Conservation (phyloP, 2,797 vertebrate genomes). For the Crenichthys baileyi region DNA sequence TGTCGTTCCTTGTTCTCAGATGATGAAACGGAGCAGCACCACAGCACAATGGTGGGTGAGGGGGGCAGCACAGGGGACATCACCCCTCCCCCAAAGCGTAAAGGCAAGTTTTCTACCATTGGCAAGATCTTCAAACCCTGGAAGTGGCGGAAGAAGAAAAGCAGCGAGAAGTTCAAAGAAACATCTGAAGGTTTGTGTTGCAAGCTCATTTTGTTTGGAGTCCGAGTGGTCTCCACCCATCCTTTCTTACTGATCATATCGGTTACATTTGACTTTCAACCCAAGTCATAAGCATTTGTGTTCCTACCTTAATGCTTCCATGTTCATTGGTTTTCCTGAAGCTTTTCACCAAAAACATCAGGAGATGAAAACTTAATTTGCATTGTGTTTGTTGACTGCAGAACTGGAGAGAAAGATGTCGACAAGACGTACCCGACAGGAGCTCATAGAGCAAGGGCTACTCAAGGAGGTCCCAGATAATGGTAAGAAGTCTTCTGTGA, state of each 20-base stretch:
- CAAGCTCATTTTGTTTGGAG: slow-evolving; percentile 29
- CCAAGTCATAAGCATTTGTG: slow-evolving; percentile 28
- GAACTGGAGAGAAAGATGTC: slow-evolving; percentile 99
- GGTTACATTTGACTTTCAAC: slow-evolving; percentile 42
- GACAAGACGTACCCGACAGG: slow-evolving; percentile 94
- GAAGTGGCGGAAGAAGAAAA: slow-evolving; percentile 99
- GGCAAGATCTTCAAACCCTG: slow-evolving; percentile 99
- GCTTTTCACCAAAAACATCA: slow-evolving; percentile 33
- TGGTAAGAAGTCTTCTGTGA: slow-evolving; percentile 80
- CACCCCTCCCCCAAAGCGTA: slow-evolving; percentile 92
- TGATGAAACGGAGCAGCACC: slow-evolving; percentile 83
- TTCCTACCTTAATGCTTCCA: slow-evolving; percentile 20
- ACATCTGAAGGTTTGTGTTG: slow-evolving; percentile 92
- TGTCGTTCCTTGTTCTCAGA: slow-evolving; percentile 67
- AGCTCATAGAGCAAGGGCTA: slow-evolving; percentile 96
- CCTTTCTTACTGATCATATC: slow-evolving; percentile 12
- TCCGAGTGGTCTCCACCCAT: not conserved
- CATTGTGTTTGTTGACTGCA: slow-evolving; percentile 74
- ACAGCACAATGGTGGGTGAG: slow-evolving; percentile 82
- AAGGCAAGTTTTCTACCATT: slow-evolving; percentile 95
- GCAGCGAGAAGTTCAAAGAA: slow-evolving; percentile 96
- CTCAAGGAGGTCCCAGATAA: slow-evolving; percentile 93
- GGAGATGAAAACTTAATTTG: slow-evolving; percentile 1
- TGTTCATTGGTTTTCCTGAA: slow-evolving; percentile 2
- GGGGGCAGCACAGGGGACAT: slow-evolving; percentile 84